Evolutionary conservation across 2,797 vertebrate genomes (phyloP).

Genomic region (Dromococcyx pavoninus): DNA sequence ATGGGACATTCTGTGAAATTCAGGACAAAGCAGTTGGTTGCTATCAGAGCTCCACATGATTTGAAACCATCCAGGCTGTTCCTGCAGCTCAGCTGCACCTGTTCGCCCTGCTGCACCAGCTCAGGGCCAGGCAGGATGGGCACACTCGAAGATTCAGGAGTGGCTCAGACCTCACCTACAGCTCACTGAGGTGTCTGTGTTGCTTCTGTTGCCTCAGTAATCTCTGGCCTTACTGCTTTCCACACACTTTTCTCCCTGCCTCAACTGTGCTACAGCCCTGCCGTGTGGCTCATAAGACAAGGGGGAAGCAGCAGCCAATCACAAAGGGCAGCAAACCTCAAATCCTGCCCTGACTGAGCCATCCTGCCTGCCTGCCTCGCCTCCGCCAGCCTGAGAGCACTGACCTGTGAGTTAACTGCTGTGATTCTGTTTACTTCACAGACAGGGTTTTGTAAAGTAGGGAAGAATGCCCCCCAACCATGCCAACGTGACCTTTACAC

Average conservation of each 20-base stretch:
- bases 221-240: neutral
- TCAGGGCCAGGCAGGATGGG: neutral
- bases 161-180: neutral
- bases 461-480: neutral
- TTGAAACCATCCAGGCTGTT: neutral
- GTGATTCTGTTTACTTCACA: neutral
- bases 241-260: neutral
- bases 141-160: neutral
- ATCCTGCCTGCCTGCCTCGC: neutral
- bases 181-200: fast-evolving
- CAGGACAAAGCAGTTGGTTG: neutral
- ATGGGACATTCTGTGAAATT: slow-evolving; percentile 81
- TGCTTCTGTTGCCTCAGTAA: neutral
- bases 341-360: neutral
- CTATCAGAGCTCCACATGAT: neutral
- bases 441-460: neutral
- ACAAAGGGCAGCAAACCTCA: no score
- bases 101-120: neutral
- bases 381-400: neutral
- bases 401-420: neutral
- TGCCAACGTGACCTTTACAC: neutral
- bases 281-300: neutral
- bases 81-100: neutral
- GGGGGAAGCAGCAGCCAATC: fast-evolving
- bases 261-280: neutral